Conservation (phyloP, 2,797 vertebrate species). For the Protonibea diacanthus region DNA sequence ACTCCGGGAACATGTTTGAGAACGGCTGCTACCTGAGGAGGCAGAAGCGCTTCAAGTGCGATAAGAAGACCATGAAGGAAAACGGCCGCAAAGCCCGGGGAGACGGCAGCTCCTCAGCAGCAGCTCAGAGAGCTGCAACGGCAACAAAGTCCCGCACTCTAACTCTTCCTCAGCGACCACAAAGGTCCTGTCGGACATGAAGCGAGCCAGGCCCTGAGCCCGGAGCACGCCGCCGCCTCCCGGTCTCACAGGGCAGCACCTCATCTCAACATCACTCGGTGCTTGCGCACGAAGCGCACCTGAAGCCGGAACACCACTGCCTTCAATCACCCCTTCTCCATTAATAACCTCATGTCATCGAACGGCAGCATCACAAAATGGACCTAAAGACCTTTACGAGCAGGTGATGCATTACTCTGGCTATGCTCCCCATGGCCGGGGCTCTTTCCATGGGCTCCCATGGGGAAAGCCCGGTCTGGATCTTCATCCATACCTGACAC, state of each 20-base stretch:
- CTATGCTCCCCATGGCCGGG: slow-evolving; percentile 93
- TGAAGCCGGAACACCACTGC: slow-evolving; percentile 99
- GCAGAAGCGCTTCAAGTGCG: slow-evolving; percentile 98
- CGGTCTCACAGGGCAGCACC: slow-evolving; percentile 91
- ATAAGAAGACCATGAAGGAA: slow-evolving; percentile 90
- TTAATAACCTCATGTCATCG: slow-evolving; percentile 99
- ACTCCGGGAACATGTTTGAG: slow-evolving; percentile 99
- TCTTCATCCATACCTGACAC: slow-evolving; percentile 93
- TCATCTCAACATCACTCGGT: slow-evolving; percentile 92
- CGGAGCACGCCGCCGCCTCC: slow-evolving; percentile 89
- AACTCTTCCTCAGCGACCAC: slow-evolving; percentile 92
- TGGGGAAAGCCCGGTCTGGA: slow-evolving; percentile 96
- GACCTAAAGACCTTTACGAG: slow-evolving; percentile 99
- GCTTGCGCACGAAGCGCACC: slow-evolving; percentile 93
- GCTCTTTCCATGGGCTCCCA: slow-evolving; percentile 95
- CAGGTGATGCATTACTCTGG: slow-evolving; percentile 99
- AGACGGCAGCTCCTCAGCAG: slow-evolving; percentile 86
- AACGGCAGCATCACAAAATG: slow-evolving; percentile 99
- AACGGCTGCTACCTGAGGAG: slow-evolving; percentile 97
- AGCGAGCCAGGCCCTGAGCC: slow-evolving; percentile 90
- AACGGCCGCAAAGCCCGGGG: slow-evolving; percentile 79
- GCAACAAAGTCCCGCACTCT: slow-evolving; percentile 93
- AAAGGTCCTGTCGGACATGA: slow-evolving; percentile 94
- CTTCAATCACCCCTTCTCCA: slow-evolving; percentile 99
- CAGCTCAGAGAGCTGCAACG: slow-evolving; percentile 90